Conservation (phyloP, 2,888 invertebrate genomes). For the Dasypogon diadema region DNA sequence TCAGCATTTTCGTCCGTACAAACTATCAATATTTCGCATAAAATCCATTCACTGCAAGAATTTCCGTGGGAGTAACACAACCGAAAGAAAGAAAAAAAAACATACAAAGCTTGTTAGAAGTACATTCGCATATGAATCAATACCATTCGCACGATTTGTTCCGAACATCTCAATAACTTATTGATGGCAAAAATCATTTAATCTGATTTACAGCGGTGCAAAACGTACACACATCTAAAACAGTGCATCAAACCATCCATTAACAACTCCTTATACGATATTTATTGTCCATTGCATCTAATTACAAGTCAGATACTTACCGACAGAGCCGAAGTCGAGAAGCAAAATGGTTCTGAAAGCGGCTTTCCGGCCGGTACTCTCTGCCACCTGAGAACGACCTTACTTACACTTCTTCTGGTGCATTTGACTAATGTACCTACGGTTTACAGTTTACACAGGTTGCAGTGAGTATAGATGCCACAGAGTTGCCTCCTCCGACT, state of each 20-base stretch:
- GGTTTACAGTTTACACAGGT: too few relatives aligned
- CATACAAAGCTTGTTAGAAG: slow-evolving; percentile 5
- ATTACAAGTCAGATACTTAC: slow-evolving; percentile 26
- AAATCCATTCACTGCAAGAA: neutral
- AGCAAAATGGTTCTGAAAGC: slow-evolving; percentile 1
- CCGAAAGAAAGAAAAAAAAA: too few relatives aligned
- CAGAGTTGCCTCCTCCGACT: neutral
- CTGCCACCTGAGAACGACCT: slow-evolving; percentile 15
- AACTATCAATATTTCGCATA: slow-evolving; percentile 12
- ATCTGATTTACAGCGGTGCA: slow-evolving; percentile 18
- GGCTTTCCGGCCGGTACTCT: neutral
- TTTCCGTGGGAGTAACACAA: slow-evolving; percentile 30
- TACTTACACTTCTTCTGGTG: neutral
- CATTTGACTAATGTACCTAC: neutral
- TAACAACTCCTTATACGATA: slow-evolving; percentile 45
- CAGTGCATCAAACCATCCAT: slow-evolving; percentile 7
- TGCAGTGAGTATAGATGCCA: too few relatives aligned
- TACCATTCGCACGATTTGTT: slow-evolving; percentile 36
- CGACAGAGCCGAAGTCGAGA: neutral
- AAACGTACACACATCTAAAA: neutral
- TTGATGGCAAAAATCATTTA: slow-evolving; percentile 13
- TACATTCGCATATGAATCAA: neutral
- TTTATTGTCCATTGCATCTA: slow-evolving; percentile 43
- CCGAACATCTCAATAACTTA: slow-evolving; percentile 34
- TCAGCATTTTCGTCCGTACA: neutral